Evolutionary conservation across 2,888 invertebrate genomes (phyloP), one percentile per base, ranked within the genome.

Genomic region (Nipponacmea schrenckii): DNA sequence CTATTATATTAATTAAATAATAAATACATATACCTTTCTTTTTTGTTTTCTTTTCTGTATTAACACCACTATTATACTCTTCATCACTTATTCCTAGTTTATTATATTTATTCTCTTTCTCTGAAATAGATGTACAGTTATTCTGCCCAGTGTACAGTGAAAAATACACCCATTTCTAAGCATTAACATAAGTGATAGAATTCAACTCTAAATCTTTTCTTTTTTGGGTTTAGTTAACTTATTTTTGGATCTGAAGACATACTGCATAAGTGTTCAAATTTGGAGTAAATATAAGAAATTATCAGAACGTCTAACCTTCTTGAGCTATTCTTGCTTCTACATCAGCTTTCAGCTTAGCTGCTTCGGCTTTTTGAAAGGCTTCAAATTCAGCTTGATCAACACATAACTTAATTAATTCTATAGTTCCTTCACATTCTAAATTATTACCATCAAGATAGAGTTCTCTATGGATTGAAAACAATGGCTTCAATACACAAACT

Each of bases 391-490:
- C 85, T 62, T 86, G 84, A 68, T 85, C 85, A 8, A 83, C 85
- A 77, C 84, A 85, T 46, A 81, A 72, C 64, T 84, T 82, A 67
- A 88, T 85, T 24, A 88, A 74, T 65, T 86, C 84, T 72, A 84
- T 78, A 10, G 82, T 79, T 10, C 89, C 89, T 31, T 87, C 85
- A 79, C 87, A 87, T 74, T 84, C 80, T 5, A 89, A 77, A 72
- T 86, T 81, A 75, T 89, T 89, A n/a, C 89, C 88, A 79, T 89
- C 88, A 39, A 89, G 70, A 72, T 82, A 89, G 64, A 88, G 72
- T 48, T 88, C 88, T 65, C 89, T 88, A 72, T 15, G 75, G 72
- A 24, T n/a, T 46, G 15, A 67, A 3, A n/a, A 27, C 39, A 39
- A 39, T 39, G 39, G 10, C 31, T 39, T n/a, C n/a, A n/a, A 17